Evolutionary conservation across 92 coral and sea anemone species (phyloP).

Genomic region (Palythoa grandis): DNA sequence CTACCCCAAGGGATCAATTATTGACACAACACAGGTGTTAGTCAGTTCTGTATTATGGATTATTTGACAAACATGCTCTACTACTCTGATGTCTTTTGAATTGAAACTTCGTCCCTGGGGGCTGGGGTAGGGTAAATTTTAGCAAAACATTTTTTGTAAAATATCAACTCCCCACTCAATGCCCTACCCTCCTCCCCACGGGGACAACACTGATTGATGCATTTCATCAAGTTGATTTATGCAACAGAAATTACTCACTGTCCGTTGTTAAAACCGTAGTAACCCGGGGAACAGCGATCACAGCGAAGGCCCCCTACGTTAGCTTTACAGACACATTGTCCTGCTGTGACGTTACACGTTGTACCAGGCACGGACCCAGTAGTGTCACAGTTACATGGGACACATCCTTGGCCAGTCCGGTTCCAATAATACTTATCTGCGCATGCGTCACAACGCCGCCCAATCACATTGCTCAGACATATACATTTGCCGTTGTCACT

Average conservation of each 20-base stretch:
- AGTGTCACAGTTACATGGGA: slow-evolving; percentile 68
- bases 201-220: too few relatives aligned
- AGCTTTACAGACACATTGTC: slow-evolving; percentile 82
- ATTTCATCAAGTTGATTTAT: not conserved
- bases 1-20: too few relatives aligned
- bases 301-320: slow-evolving; percentile 86
- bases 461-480: slow-evolving; percentile 81
- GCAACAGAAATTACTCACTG: slow-evolving; percentile 34
- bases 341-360: slow-evolving; percentile 77
- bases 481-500: slow-evolving; percentile 82
- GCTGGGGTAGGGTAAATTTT: too few relatives aligned
- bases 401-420: slow-evolving; percentile 86
- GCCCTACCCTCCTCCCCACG: too few relatives aligned
- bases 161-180: too few relatives aligned
- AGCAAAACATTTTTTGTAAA: too few relatives aligned
- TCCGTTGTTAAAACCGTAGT: slow-evolving; percentile 70
- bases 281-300: slow-evolving; percentile 80
- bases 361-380: slow-evolving; percentile 69
- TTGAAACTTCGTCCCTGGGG: too few relatives aligned
- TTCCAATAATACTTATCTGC: slow-evolving; percentile 78
- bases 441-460: slow-evolving; percentile 82
- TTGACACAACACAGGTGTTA: too few relatives aligned
- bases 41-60: too few relatives aligned
- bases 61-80: too few relatives aligned
- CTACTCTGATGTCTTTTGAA: too few relatives aligned